Evolutionary conservation across 2,797 vertebrate species (phyloP).

Genomic region (Gallinago nigripennis): DNA sequence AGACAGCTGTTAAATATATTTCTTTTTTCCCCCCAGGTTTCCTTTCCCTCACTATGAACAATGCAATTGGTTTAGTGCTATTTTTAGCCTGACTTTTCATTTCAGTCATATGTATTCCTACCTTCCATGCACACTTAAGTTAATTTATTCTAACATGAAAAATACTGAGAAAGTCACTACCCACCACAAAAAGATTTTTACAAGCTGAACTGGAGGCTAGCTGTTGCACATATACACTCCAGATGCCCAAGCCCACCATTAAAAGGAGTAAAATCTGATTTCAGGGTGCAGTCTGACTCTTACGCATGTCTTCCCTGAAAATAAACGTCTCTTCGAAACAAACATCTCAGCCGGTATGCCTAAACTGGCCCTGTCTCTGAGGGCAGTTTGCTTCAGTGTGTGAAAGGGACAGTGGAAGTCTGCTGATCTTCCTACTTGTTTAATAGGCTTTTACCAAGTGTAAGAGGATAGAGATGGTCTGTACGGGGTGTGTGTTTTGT

Average conservation of each 20-base stretch:
- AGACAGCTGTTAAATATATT: slow-evolving; percentile 71
- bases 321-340: neutral
- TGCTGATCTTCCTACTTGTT: neutral
- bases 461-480: neutral
- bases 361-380: neutral
- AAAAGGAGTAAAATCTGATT: slow-evolving; percentile 48
- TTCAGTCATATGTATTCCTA: slow-evolving; percentile 41
- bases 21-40: slow-evolving; percentile 21
- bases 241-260: slow-evolving; percentile 23
- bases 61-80: slow-evolving; percentile 47
- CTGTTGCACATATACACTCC: slow-evolving; percentile 13
- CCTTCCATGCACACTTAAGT: slow-evolving; percentile 50
- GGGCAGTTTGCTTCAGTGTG: neutral
- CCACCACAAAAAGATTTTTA: slow-evolving; percentile 39
- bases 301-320: neutral
- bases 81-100: slow-evolving; percentile 64
- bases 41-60: slow-evolving; percentile 53
- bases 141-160: slow-evolving; percentile 64
- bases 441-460: neutral
- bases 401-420: neutral
- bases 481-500: accelerated
- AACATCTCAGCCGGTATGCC: neutral
- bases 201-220: slow-evolving; percentile 16
- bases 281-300: slow-evolving; percentile 33
- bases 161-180: slow-evolving; percentile 20